A percentile compares a stretch with the other conserved stretches of the same genome.
Evolutionary conservation across 2,113 vertebrate genomes (phyloP).

Genomic region (Onychostruthus taczanowskii): DNA sequence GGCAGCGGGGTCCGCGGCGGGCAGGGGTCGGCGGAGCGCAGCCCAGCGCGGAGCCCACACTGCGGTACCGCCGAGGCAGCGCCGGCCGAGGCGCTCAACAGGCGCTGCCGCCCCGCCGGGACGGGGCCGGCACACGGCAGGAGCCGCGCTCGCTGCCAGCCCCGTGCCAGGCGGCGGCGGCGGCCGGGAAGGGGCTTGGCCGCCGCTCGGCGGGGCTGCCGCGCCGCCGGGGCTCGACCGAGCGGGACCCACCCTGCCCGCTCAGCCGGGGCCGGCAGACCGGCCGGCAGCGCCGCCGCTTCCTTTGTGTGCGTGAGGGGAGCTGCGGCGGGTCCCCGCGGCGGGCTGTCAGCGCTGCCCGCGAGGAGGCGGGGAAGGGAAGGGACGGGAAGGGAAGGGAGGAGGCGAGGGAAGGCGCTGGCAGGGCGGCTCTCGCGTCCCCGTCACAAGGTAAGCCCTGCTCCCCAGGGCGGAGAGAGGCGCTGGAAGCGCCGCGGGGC

Average conservation of each 20-base stretch:
- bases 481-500: not conserved
- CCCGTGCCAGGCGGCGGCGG: not conserved
- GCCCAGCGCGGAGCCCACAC: not conserved
- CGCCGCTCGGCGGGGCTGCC: not conserved
- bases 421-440: not conserved
- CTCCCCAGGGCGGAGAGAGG: not conserved
- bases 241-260: conserved; percentile 38
- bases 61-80: not conserved
- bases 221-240: not conserved
- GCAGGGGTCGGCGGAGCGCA: not conserved
- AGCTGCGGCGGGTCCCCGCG: conserved; percentile 39
- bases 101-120: not conserved
- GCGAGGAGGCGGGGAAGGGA: conserved; percentile 42
- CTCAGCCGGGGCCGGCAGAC: not conserved
- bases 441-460: not conserved
- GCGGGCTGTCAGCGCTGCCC: conserved; percentile 45
- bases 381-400: not conserved
- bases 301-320: conserved; percentile 71
- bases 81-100: not conserved
- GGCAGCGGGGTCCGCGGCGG: not conserved
- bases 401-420: conserved; percentile 25
- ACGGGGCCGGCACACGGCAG: not conserved
- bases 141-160: not conserved
- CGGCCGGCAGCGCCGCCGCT: conserved; percentile 35
- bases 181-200: not conserved